A percentile compares a stretch with the other conserved stretches of the same genome.
phyloP scores from a whole-genome alignment of 1,140 invertebrate genomes.

The Conopomorpha cramerella region DNA sequence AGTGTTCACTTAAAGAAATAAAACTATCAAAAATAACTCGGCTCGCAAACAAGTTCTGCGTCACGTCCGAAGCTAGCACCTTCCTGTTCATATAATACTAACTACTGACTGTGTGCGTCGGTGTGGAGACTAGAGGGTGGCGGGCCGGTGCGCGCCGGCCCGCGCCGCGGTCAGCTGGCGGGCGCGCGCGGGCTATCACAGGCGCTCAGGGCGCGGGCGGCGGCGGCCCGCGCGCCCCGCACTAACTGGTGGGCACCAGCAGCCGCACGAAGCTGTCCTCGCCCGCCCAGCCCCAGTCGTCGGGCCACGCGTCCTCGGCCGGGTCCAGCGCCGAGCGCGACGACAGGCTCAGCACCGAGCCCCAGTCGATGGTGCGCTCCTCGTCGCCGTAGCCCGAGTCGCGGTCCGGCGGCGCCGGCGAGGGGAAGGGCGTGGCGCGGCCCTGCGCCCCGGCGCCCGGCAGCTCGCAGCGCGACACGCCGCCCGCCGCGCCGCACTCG shows the following conservation, averaged over 20 bases:
- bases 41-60: constrained; percentile 49
- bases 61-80: constrained; percentile 59
- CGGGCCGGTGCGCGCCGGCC: constrained; percentile 16
- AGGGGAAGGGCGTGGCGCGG: constrained; percentile 48
- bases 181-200: constrained; percentile 30
- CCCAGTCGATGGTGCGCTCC: constrained; percentile 86
- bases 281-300: constrained; percentile 47
- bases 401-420: constrained; percentile 61
- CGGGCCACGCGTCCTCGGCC: constrained; percentile 69
- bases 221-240: constrained; percentile 40
- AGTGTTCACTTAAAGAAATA: constrained; percentile 56
- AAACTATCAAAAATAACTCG: constrained; percentile 61
- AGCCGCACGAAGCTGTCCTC: constrained; percentile 59
- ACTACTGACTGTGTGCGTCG: constrained; percentile 38
- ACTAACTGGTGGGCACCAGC: constrained; percentile 59
- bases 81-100: constrained; percentile 56
- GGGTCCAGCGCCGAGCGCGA: constrained; percentile 83
- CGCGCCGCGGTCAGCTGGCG: constrained; percentile 13
- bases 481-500: constrained; percentile 41
- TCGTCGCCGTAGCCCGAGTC: constrained; percentile 81
- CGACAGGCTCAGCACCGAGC: constrained; percentile 84
- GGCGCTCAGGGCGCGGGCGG: constrained; percentile 48
- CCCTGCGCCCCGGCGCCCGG: constrained; percentile 60
- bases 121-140: constrained; percentile 22
- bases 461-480: constrained; percentile 42